phyloP scores from a whole-genome alignment of 2,888 invertebrate genomes.

The Torymus auratus region DNA sequence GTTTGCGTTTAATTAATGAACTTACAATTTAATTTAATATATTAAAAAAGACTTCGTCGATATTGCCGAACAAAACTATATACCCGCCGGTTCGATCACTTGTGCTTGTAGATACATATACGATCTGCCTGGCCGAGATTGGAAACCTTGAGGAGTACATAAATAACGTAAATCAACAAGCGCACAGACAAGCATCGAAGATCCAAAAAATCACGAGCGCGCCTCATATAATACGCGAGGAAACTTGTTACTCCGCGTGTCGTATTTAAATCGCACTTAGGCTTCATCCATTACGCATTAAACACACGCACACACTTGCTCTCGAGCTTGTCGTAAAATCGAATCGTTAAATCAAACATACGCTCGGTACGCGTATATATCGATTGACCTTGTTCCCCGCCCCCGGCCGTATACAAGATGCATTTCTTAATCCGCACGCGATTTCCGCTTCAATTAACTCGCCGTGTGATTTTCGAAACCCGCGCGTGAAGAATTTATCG shows the following conservation, averaged over 20 bases:
- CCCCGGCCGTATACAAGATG: not conserved
- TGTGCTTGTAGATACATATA: no score
- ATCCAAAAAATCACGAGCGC: no score
- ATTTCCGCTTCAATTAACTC: slow-evolving; percentile 45
- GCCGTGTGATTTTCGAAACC: slow-evolving; percentile 1
- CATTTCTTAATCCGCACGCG: slow-evolving; percentile 43
- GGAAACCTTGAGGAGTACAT: no score
- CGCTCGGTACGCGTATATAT: slow-evolving; percentile 1
- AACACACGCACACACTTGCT: not conserved
- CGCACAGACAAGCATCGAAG: no score
- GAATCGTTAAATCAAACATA: slow-evolving; percentile 52
- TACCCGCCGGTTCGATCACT: no score
- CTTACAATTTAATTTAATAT: not conserved
- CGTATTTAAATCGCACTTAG: slow-evolving; percentile 30
- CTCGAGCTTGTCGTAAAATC: slow-evolving; percentile 48
- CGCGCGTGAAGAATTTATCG: slow-evolving; percentile 22
- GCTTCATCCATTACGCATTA: slow-evolving; percentile 24
- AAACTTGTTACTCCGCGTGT: slow-evolving; percentile 35
- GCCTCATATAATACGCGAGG: slow-evolving; percentile 2
- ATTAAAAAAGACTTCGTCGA: no score
- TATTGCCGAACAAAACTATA: no score
- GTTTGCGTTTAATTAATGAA: slow-evolving; percentile 1
- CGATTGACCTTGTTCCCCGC: slow-evolving; percentile 37
- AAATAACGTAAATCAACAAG: not conserved
- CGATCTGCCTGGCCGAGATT: no score